A percentile compares a stretch with the other conserved stretches of the same genome.
Conservation (phyloP, 2,113 vertebrate species). For the Tylochromis polylepis region DNA sequence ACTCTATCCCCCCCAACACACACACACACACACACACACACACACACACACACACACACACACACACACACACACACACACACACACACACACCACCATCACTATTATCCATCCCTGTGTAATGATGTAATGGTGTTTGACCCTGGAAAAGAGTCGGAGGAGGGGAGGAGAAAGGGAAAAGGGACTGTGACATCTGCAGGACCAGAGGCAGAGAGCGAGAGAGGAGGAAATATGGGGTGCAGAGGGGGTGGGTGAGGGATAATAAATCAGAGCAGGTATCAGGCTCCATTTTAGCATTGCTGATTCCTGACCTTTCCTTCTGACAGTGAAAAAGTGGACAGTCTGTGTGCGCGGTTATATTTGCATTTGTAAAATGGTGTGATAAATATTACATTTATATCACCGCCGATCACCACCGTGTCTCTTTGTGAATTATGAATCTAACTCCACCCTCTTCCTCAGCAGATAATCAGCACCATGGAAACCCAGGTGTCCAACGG, state of each 20-base stretch:
- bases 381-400: neutral
- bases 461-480: slow-evolving; percentile 99
- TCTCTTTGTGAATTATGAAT: slow-evolving; percentile 8
- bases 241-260: slow-evolving; percentile 25
- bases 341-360: neutral
- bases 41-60: too few relatives aligned
- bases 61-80: neutral
- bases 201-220: slow-evolving; percentile 58
- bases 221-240: slow-evolving; percentile 22
- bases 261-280: slow-evolving; percentile 48
- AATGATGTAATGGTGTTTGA: slow-evolving; percentile 71
- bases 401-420: neutral
- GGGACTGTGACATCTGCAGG: slow-evolving; percentile 72
- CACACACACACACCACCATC: neutral
- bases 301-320: slow-evolving; percentile 46
- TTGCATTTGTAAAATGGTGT: neutral
- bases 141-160: slow-evolving; percentile 60
- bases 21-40: too few relatives aligned
- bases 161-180: slow-evolving; percentile 43
- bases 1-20: too few relatives aligned
- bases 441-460: slow-evolving; percentile 72
- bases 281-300: slow-evolving; percentile 48
- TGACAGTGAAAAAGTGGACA: slow-evolving; percentile 46
- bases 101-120: slow-evolving; percentile 42
- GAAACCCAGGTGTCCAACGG: slow-evolving; percentile 96